A percentile compares a stretch with the other conserved stretches of the same genome.
Evolutionary conservation across 2,888 invertebrate genomes (phyloP).

Genomic region (Eupeodes luniger): DNA sequence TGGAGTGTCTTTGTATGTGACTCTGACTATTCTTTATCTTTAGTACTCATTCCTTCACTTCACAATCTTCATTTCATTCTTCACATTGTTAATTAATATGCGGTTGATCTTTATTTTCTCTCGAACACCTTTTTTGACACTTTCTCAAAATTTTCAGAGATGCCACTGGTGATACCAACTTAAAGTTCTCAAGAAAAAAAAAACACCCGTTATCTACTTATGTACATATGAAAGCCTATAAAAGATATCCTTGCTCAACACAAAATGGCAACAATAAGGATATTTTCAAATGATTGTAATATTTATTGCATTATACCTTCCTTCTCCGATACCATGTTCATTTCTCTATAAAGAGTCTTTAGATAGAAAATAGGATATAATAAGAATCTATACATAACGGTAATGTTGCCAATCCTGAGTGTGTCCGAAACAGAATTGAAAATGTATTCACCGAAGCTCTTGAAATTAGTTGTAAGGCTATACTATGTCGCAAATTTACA

Average conservation of each 20-base stretch:
- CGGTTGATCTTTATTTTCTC: no score
- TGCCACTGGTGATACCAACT: no score
- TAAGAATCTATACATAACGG: conserved; percentile 53
- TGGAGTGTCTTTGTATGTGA: no score
- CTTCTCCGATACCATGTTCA: neutral
- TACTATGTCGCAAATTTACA: conserved; percentile 56
- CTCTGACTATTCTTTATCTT: no score
- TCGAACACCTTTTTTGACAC: no score
- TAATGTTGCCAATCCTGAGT: conserved; percentile 57
- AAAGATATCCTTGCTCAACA: conserved; percentile 19
- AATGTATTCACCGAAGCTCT: conserved; percentile 11
- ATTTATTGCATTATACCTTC: conserved; percentile 48
- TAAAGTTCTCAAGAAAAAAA: no score
- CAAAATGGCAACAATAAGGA: conserved; percentile 63
- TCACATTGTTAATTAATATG: no score
- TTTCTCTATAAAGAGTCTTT: neutral
- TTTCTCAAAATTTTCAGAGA: no score
- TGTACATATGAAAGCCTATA: neutral
- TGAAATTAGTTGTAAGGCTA: conserved; percentile 68
- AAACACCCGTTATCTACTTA: no score
- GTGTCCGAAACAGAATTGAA: conserved; percentile 35
- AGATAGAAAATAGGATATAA: conserved; percentile 14
- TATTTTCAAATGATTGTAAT: conserved; percentile 67
- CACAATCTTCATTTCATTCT: no score
- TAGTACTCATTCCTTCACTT: no score